Percentiles rank a stretch among this genome's conserved stretches.
Conservation (phyloP, 1,140 invertebrate genomes). For the Chymomyza costata region DNA sequence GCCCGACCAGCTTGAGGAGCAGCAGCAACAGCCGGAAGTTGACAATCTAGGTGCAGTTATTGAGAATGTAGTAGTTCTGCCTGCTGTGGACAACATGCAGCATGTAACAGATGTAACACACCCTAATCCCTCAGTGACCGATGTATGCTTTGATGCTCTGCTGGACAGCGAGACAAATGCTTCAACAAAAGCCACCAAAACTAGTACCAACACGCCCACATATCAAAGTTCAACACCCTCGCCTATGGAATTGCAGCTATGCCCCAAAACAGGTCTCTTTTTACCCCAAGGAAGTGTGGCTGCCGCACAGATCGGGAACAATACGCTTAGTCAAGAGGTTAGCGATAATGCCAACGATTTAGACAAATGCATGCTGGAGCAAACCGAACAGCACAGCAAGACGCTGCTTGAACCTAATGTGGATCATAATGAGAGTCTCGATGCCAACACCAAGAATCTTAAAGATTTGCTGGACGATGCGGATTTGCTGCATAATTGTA, state of each 20-base stretch:
- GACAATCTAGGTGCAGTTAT: conserved; percentile 31
- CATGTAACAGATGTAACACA: not conserved
- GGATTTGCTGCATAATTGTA: conserved; percentile 76
- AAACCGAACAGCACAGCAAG: not conserved
- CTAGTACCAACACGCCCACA: conserved; percentile 54
- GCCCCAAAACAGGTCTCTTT: conserved; percentile 67
- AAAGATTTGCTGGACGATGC: conserved; percentile 73
- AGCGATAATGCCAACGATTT: conserved; percentile 2
- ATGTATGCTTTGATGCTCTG: conserved; percentile 47
- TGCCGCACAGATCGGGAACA: conserved; percentile 1
- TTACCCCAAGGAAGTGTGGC: conserved; percentile 32
- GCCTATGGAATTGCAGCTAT: conserved; percentile 60
- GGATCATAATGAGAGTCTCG: conserved; percentile 31
- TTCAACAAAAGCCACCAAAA: conserved; percentile 56
- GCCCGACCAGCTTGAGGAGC: conserved; percentile 17
- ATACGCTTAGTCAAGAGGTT: too few relatives aligned
- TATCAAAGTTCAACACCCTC: conserved; percentile 58
- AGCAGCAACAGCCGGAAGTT: conserved; percentile 2
- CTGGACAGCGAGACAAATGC: conserved; percentile 55
- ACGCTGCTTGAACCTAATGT: not conserved
- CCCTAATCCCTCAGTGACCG: conserved; percentile 3
- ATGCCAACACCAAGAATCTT: conserved; percentile 66
- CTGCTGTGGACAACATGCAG: conserved; percentile 14
- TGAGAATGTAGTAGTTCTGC: conserved; percentile 48
- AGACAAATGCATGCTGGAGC: not conserved